Conservation (phyloP, 1,140 invertebrate species). For the Heterodera carotae region DNA sequence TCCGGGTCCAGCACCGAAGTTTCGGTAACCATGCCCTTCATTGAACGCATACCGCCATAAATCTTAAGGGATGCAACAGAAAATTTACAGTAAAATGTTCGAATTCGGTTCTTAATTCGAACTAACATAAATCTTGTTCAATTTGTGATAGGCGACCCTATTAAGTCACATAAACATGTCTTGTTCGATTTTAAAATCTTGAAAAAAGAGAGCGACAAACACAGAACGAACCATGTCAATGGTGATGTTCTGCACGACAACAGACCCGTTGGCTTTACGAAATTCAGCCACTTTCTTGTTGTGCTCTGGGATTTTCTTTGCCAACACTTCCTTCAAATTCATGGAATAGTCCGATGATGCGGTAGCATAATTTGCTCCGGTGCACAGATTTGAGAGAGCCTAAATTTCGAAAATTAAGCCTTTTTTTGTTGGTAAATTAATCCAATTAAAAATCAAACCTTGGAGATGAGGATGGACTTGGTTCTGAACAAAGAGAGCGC, state of each 20-base stretch:
- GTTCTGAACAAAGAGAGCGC: slow-evolving; percentile 3
- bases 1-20: slow-evolving; percentile 91
- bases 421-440: background rate
- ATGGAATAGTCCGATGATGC: slow-evolving; percentile 49
- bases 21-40: slow-evolving; percentile 89
- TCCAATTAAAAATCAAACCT: slow-evolving; percentile 25
- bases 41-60: slow-evolving; percentile 96
- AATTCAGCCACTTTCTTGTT: slow-evolving; percentile 87
- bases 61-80: slow-evolving; percentile 72
- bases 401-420: slow-evolving; percentile 12
- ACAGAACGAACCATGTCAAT: slow-evolving; percentile 80
- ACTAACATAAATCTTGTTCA: too few relatives aligned
- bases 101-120: too few relatives aligned
- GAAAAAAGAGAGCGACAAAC: background rate
- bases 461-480: slow-evolving; percentile 29
- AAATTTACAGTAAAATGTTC: too few relatives aligned
- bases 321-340: slow-evolving; percentile 84
- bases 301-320: slow-evolving; percentile 83
- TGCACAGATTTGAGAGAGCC: slow-evolving; percentile 1
- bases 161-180: too few relatives aligned
- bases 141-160: too few relatives aligned
- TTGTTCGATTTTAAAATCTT: background rate
- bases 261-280: slow-evolving; percentile 80
- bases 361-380: slow-evolving; percentile 10
- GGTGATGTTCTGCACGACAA: slow-evolving; percentile 89